Evolutionary conservation across 1,140 invertebrate genomes (phyloP).

Genomic region (Nasonia vitripennis): DNA sequence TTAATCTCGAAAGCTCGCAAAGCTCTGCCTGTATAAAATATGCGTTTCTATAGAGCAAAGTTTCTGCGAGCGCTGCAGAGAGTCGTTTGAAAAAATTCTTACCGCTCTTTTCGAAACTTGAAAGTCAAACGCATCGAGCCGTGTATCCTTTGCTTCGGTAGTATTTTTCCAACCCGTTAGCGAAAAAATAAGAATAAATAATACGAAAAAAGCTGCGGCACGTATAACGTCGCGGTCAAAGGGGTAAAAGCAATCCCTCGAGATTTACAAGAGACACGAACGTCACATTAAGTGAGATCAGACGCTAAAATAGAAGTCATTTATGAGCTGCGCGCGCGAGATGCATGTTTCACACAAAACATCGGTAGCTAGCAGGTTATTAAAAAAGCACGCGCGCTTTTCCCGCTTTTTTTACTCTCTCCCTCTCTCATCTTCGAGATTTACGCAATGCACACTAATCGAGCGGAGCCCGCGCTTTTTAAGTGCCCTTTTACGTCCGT

Average conservation of each 20-base stretch:
- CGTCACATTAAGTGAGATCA: conserved; percentile 53
- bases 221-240: neutral
- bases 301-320: conserved; percentile 49
- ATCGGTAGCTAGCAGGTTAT: neutral
- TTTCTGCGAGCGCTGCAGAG: neutral
- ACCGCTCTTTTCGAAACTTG: neutral
- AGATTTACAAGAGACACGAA: conserved; percentile 52
- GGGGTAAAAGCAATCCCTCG: conserved; percentile 42
- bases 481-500: conserved; percentile 14
- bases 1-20: neutral
- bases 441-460: conserved; percentile 44
- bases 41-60: neutral
- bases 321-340: conserved; percentile 24
- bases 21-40: neutral
- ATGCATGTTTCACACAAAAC: conserved; percentile 25
- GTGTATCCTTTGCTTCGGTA: neutral
- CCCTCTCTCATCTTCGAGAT: conserved; percentile 31
- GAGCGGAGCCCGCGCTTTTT: conserved; percentile 21
- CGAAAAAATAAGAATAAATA: neutral
- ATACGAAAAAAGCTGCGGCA: conserved; percentile 2
- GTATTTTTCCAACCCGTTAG: conserved; percentile 12
- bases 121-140: conserved; percentile 19
- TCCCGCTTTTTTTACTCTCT: neutral
- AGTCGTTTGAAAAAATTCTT: conserved; percentile 11
- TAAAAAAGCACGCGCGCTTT: conserved; percentile 16